phyloP scores from a whole-genome alignment of 2,113 vertebrate species.

The Sialia sialis region DNA sequence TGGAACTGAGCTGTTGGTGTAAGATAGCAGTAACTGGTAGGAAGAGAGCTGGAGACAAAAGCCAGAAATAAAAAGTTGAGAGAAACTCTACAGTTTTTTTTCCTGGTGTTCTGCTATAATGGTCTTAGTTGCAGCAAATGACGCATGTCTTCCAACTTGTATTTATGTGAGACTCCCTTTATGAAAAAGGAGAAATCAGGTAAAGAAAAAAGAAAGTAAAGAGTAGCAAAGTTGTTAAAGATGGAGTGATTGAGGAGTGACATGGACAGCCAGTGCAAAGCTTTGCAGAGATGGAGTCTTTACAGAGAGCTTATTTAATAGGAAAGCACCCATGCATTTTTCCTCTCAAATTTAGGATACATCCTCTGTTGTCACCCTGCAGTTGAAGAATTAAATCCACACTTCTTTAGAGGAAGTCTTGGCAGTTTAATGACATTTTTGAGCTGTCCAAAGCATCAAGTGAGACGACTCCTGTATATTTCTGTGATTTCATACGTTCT shows the following conservation, averaged over 20 bases:
- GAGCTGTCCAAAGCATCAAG: neutral
- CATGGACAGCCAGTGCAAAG: neutral
- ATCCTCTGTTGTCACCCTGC: rapidly evolving
- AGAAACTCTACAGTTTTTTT: neutral
- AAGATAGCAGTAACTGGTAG: neutral
- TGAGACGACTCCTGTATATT: rapidly evolving
- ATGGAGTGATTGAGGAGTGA: neutral
- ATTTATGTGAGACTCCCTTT: neutral
- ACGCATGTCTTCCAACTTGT: neutral
- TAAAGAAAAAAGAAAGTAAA: neutral
- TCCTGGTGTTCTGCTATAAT: neutral
- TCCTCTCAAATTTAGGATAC: neutral
- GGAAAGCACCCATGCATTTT: neutral
- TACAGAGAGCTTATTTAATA: neutral
- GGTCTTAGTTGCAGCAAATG: neutral
- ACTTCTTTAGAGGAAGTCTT: neutral
- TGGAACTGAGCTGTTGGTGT: neutral
- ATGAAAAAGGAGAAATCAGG: neutral
- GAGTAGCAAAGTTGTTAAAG: neutral
- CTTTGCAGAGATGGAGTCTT: neutral
- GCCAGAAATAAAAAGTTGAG: neutral
- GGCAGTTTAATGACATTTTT: neutral
- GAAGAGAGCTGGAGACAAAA: neutral
- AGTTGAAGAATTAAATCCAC: neutral
- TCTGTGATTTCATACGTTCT: neutral